A percentile compares a stretch with the other conserved stretches of the same genome.
phyloP scores from a whole-genome alignment of 2,888 invertebrate genomes.

The Drosophila aldrichi region DNA sequence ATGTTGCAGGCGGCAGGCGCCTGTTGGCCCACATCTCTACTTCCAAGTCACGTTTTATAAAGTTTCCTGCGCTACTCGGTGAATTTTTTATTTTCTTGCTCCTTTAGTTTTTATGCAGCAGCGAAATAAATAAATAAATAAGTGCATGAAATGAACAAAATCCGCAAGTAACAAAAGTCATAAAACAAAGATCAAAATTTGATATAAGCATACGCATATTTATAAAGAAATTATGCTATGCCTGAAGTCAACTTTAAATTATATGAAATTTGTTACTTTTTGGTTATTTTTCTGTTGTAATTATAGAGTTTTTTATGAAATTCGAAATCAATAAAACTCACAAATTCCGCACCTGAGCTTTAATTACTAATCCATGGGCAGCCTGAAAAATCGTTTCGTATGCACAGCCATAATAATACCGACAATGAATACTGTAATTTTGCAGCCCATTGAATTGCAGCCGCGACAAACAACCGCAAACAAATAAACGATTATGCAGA shows the following conservation, averaged over 20 bases:
- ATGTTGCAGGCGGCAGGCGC: conserved; percentile 10
- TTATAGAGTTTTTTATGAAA: neutral
- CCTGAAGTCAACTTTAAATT: neutral
- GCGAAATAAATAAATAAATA: conserved; percentile 17
- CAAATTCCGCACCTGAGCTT: neutral
- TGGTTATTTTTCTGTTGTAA: neutral
- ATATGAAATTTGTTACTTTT: neutral
- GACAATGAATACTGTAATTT: conserved; percentile 34
- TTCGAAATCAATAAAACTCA: neutral
- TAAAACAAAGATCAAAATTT: conserved; percentile 14
- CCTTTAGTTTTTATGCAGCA: conserved; percentile 17
- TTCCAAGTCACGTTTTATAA: conserved; percentile 74
- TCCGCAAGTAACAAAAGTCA: conserved; percentile 37
- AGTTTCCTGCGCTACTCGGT: conserved; percentile 56
- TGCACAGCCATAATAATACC: conserved; percentile 6
- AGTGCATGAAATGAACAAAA: conserved; percentile 11
- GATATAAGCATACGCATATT: conserved; percentile 22
- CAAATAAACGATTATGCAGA: conserved; percentile 50
- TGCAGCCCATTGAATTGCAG: conserved; percentile 48
- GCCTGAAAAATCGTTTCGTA: conserved; percentile 9
- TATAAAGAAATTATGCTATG: neutral
- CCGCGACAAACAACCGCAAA: conserved; percentile 33
- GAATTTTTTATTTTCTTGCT: conserved; percentile 26
- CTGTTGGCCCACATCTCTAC: conserved; percentile 10
- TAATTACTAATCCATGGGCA: conserved; percentile 6